Evolutionary conservation across 2,888 invertebrate species (phyloP).

Genomic region (Gibbula magus): DNA sequence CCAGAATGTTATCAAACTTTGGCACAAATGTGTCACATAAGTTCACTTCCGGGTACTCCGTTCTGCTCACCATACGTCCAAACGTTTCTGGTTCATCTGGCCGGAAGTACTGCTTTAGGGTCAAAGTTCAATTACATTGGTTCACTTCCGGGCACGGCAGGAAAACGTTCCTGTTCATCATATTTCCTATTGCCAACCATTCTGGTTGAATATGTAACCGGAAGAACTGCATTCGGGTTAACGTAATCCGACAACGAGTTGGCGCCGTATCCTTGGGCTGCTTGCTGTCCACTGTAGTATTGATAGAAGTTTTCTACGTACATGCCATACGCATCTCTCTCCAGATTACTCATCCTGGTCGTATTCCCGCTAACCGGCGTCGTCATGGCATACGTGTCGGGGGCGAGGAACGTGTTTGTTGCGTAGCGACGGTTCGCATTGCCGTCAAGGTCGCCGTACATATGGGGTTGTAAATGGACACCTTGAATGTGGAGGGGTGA

Average conservation of each 20-base stretch:
- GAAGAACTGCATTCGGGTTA: slow-evolving; percentile 48
- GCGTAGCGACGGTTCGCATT: slow-evolving; percentile 23
- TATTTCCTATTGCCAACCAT: background rate
- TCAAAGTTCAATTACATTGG: background rate
- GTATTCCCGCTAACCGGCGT: background rate
- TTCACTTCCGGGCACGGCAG: background rate
- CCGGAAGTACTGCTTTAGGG: too few species aligned
- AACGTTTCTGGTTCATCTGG: background rate
- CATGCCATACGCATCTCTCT: slow-evolving; percentile 37
- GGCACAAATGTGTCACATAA: background rate
- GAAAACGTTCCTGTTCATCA: slow-evolving; percentile 23
- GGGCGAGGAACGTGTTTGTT: background rate
- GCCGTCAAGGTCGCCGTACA: slow-evolving; percentile 20
- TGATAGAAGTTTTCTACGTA: slow-evolving; percentile 36
- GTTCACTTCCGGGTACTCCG: background rate
- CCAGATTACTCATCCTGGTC: slow-evolving; percentile 25
- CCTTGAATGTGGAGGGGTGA: slow-evolving; percentile 24
- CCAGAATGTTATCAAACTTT: too few species aligned
- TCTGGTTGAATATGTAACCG: slow-evolving; percentile 29
- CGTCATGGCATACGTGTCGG: slow-evolving; percentile 14
- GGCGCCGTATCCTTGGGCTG: slow-evolving; percentile 32
- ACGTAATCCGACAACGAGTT: slow-evolving; percentile 45
- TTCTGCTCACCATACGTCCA: background rate
- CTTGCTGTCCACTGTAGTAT: slow-evolving; percentile 37
- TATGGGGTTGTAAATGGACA: slow-evolving; percentile 22